Conservation (phyloP, 2,113 vertebrate genomes). For the Sapajus apella region DNA sequence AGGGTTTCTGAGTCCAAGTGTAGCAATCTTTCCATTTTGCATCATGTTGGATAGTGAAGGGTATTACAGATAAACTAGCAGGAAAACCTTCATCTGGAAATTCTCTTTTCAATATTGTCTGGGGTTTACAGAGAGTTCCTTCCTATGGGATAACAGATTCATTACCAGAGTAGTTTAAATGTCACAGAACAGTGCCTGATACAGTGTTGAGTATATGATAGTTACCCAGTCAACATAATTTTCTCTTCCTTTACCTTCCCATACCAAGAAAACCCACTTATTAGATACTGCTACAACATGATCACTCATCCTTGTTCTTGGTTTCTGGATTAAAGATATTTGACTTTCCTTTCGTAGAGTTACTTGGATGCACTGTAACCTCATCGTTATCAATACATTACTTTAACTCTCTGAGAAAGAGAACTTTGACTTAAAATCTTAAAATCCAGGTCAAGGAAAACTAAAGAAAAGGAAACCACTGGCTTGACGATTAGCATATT, state of each 20-base stretch:
- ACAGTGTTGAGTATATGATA: background rate
- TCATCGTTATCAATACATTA: background rate
- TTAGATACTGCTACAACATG: background rate
- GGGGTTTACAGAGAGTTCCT: background rate
- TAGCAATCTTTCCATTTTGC: background rate
- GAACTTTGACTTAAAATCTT: background rate
- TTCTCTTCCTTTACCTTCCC: background rate
- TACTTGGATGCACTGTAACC: background rate
- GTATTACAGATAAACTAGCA: background rate
- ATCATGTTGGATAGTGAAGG: background rate
- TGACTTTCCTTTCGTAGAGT: background rate
- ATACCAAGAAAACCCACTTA: slow-evolving; percentile 19
- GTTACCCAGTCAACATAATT: background rate
- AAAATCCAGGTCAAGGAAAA: background rate
- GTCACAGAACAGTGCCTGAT: background rate
- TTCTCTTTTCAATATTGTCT: background rate
- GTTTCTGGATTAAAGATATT: background rate
- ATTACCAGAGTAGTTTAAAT: background rate
- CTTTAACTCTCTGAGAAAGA: background rate
- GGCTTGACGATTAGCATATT: background rate
- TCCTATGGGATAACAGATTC: background rate
- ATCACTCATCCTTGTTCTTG: background rate
- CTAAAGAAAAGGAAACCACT: background rate
- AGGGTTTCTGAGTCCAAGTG: background rate
- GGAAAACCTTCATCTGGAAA: background rate